Percentiles rank a stretch among this genome's conserved stretches.
phyloP scores from a whole-genome alignment of 1,140 invertebrate species.

The Papilio polytes region DNA sequence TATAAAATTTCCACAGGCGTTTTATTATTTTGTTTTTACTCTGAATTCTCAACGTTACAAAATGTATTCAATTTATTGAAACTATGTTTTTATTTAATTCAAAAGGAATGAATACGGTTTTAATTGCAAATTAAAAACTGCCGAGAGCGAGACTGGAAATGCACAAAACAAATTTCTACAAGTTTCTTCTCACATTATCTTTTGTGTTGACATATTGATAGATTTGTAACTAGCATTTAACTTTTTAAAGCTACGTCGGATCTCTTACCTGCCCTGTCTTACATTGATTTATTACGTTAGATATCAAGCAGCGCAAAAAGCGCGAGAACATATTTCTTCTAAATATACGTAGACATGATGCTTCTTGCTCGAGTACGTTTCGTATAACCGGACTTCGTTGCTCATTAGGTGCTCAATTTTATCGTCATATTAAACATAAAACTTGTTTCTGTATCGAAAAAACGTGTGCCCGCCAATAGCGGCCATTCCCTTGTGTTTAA shows the following conservation, averaged over 20 bases:
- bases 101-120: neutral
- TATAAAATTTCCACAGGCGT: neutral
- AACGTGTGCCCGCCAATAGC: constrained; percentile 33
- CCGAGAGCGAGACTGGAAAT: too few species aligned
- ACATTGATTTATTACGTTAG: constrained; percentile 31
- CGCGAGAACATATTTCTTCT: constrained; percentile 24
- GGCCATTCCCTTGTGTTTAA: constrained; percentile 16
- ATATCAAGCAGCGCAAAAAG: constrained; percentile 1
- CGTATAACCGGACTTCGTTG: constrained; percentile 25
- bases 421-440: constrained; percentile 36
- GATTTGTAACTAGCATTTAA: neutral
- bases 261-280: neutral
- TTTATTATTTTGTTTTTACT: neutral
- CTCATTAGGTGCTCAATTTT: constrained; percentile 34
- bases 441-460: constrained; percentile 30
- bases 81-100: neutral
- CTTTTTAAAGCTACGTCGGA: neutral
- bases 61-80: neutral
- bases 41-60: neutral
- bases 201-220: neutral
- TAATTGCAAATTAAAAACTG: neutral
- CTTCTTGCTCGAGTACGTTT: neutral
- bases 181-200: neutral
- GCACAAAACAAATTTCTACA: neutral
- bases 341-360: neutral